Percentiles rank a stretch among this genome's conserved stretches.
Conservation (phyloP, 1,140 invertebrate species). For the Calliphora vicina region DNA sequence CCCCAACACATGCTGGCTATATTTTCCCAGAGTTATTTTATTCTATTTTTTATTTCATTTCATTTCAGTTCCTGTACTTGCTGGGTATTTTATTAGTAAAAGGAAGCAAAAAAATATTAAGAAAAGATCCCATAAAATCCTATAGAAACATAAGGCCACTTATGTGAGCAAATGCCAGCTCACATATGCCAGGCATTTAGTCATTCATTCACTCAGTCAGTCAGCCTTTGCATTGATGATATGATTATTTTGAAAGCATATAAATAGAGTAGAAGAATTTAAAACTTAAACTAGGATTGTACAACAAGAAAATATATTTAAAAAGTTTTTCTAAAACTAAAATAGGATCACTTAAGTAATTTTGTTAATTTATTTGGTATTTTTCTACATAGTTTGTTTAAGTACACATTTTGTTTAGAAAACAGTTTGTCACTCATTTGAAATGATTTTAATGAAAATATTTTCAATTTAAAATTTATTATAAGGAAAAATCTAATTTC, state of each 20-base stretch:
- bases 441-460: no score
- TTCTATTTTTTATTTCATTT: no score
- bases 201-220: neutral
- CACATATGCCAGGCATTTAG: neutral
- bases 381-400: neutral
- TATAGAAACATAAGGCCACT: slow-evolving; percentile 1
- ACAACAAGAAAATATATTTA: neutral
- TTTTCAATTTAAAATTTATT: no score
- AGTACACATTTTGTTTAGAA: neutral
- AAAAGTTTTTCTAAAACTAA: neutral
- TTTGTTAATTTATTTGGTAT: neutral
- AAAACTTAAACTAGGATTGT: neutral
- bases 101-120: neutral
- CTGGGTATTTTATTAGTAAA: neutral
- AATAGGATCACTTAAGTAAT: neutral
- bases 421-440: no score
- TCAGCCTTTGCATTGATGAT: neutral
- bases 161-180: neutral
- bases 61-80: no score
- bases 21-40: neutral
- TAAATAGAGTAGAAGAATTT: neutral
- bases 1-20: neutral
- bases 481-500: no score
- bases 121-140: neutral
- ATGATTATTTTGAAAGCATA: neutral